phyloP scores from a whole-genome alignment of 2,888 invertebrate genomes.

The Nesidiocoris tenuis region DNA sequence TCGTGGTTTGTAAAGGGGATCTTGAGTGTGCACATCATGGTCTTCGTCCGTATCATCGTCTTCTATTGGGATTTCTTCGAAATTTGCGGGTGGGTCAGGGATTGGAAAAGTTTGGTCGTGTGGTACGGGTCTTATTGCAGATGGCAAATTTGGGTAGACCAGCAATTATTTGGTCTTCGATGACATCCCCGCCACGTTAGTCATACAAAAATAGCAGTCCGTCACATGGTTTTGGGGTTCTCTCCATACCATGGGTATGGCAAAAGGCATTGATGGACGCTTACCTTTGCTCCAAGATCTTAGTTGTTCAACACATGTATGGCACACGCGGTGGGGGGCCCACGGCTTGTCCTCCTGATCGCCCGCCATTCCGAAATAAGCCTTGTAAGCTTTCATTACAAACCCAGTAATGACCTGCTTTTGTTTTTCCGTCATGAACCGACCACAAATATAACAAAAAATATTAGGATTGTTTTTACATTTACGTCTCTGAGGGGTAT shows the following conservation, averaged over 20 bases:
- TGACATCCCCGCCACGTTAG: constrained; percentile 53
- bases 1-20: no score
- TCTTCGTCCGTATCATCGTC: no score
- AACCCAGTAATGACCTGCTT: constrained; percentile 41
- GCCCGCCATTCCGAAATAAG: constrained; percentile 41
- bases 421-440: no score
- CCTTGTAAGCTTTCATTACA: constrained; percentile 43
- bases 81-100: constrained; percentile 21
- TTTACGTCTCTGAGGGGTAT: no score
- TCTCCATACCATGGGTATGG: constrained; percentile 14
- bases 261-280: constrained; percentile 16
- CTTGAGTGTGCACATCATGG: no score
- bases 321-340: constrained; percentile 10
- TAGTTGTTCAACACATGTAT: not conserved
- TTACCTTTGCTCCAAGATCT: constrained; percentile 21
- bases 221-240: constrained; percentile 11
- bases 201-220: constrained; percentile 54
- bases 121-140: constrained; percentile 18
- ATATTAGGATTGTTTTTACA: no score
- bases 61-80: constrained; percentile 11
- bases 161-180: constrained; percentile 20
- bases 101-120: constrained; percentile 17
- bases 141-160: constrained; percentile 32
- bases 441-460: no score
- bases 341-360: constrained; percentile 37